Evolutionary conservation across 2,113 vertebrate genomes (phyloP), one percentile per base, ranked within the genome.

Genomic region (Apteryx owenii): DNA sequence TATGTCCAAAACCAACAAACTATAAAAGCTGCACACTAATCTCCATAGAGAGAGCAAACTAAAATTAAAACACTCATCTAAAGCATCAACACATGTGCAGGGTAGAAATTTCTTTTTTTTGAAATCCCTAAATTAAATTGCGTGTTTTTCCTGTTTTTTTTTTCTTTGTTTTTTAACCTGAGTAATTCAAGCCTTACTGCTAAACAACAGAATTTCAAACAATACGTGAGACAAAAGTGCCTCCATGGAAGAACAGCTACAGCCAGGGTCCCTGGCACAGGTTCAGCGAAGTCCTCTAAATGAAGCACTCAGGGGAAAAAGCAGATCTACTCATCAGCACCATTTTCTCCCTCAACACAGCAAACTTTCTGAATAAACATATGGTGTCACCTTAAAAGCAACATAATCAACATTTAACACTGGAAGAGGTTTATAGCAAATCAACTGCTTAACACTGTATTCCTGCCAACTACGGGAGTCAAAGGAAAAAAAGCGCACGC

Each of bases 241-340:
- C 76, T 21, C 66, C 86, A 50, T 33, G 23, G 64, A 94, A 95
- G 82, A 97, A 85, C 38, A 88, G 18, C 69, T 94, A 70, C 23
- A 81, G 85, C 46, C 85, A 94, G 73, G n/a, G 46, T 69, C 48
- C 48, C 2, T 29, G 26, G 5, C 83, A 85, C 75, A 77, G 36
- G 5, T 92, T 86, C 85, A 93, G 90, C 92, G 58, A 95, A 28
- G 78, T 64, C 86, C 50, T 46, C 80, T 31, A 13, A 68, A 73
- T 19, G 58, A 96, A 85, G 80, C 38, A 10, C 42, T 31, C 0
- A 0, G 14, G 26, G 19, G 12, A 54, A 26, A 79, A 69, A 40
- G 10, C 9, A 48, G 28, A 62, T 82, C n/a, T 40, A 58, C 1
- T 1, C 7, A 25, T 50, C 29, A 48, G 19, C 16, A 68, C 23